Base-by-base conservation (phyloP, 2,113 vertebrate species). In the Xiphophorus couchianus region DNA sequence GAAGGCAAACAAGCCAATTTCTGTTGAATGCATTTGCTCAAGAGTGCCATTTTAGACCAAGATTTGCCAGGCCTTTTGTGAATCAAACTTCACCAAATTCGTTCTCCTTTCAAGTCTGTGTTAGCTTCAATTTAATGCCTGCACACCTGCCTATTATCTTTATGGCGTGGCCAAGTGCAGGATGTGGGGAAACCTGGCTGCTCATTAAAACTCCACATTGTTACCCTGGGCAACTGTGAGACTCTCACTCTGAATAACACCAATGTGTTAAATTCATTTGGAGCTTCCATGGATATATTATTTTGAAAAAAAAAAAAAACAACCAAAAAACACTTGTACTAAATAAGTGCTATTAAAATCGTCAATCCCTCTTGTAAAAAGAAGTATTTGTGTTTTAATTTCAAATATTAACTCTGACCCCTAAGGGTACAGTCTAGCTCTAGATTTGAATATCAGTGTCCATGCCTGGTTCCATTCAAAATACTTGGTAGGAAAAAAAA, bases 181-280 rank as follows among this genome's bases (percentile, higher is more conserved):
- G 67, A 48, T 65, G 33, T 37, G 10, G n/a, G 63, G 39, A 79
- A 86, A 88, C 78, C 82, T 86, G 66, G 75, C 51, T 77, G 81
- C 90, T 93, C 88, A 91, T 94, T 91, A 93, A 93, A 89, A 80
- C 77, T 86, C 88, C 81, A 86, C 90, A 78, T 74, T 63, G 71
- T 64, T 76, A 76, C 84, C 75, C 60, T 76, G 69, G 62, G 54
- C 90, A 77, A 89, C 82, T 84, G 74, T 74, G 86, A 65, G 15
- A 48, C 73, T 74, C 70, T 39, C 35, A 79, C 74, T 51, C 54
- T 67, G 63, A 84, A 88, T 85, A 86, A 92, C 81, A 76, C 67
- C 48, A 62, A 37, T 39, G 64, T 73, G 30, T 69, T 78, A 76
- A 81, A 84, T 66, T 90, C 9, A 78, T 69, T 31, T 17, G 0